phyloP scores from a whole-genome alignment of 2,797 vertebrate genomes.

The Rhadinocentrus ornatus region DNA sequence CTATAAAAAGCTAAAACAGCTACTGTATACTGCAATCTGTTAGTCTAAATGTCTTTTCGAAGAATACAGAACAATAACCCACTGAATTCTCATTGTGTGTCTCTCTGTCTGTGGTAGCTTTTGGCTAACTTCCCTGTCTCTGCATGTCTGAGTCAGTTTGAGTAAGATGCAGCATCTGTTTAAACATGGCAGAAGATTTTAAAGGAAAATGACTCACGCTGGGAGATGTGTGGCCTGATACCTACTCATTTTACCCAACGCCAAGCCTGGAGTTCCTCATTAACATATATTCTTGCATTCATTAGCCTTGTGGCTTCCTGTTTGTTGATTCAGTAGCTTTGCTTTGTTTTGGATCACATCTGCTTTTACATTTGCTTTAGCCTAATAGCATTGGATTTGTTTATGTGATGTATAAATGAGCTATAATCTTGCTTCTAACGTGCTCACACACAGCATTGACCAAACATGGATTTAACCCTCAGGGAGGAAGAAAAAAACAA shows the following conservation, averaged over 20 bases:
- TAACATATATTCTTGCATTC: conserved; percentile 39
- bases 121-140: conserved; percentile 38
- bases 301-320: conserved; percentile 30
- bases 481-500: not conserved
- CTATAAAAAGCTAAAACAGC: conserved; percentile 34
- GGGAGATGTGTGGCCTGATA: conserved; percentile 37
- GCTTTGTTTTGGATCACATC: conserved; percentile 41
- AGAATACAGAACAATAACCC: conserved; percentile 23
- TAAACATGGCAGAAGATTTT: conserved; percentile 68
- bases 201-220: conserved; percentile 70
- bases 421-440: conserved; percentile 45
- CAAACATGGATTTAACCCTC: conserved; percentile 29
- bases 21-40: conserved; percentile 41
- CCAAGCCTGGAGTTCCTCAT: conserved; percentile 46
- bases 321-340: conserved; percentile 34
- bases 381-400: conserved; percentile 33
- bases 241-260: conserved; percentile 41
- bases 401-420: conserved; percentile 29
- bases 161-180: conserved; percentile 67
- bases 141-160: conserved; percentile 62
- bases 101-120: conserved; percentile 57
- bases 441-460: too few relatives aligned
- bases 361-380: conserved; percentile 35
- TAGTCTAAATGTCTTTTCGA: conserved; percentile 25
- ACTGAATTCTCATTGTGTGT: conserved; percentile 50